Conservation (phyloP, 2,113 vertebrate genomes). For the Lates calcarifer region DNA sequence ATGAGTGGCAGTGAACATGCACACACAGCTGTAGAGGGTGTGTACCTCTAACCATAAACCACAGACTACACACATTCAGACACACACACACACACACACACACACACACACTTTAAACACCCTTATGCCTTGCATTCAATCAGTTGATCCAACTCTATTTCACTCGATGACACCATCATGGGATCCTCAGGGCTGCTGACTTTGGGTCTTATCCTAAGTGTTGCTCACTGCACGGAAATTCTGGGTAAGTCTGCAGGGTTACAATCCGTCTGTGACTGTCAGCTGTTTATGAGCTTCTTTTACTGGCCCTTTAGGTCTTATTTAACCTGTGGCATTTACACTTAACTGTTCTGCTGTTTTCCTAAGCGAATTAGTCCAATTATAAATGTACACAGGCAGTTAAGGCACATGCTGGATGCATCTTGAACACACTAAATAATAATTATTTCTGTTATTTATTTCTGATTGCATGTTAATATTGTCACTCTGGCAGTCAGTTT, state of each 20-base stretch:
- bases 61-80: conserved; percentile 53
- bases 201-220: conserved; percentile 73
- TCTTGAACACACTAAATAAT: conserved; percentile 12
- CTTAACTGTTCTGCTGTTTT: conserved; percentile 47
- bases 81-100: conserved; percentile 7
- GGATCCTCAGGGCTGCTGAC: conserved; percentile 70
- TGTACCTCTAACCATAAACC: conserved; percentile 68
- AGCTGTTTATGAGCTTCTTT: conserved; percentile 69
- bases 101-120: conserved; percentile 62
- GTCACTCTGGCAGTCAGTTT: conserved; percentile 31
- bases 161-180: conserved; percentile 77
- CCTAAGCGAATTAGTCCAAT: conserved; percentile 56
- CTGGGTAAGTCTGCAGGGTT: conserved; percentile 76
- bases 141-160: conserved; percentile 37
- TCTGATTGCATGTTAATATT: conserved; percentile 25
- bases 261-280: conserved; percentile 63
- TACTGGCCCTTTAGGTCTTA: conserved; percentile 62
- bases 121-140: conserved; percentile 10
- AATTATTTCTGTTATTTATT: conserved; percentile 25
- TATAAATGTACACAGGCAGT: conserved; percentile 49
- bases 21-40: conserved; percentile 63
- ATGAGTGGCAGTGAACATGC: conserved; percentile 4
- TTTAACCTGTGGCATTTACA: conserved; percentile 67
- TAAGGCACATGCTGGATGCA: conserved; percentile 29
- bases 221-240: conserved; percentile 70